Base-by-base conservation (phyloP, 2,888 invertebrate species). In the Ectemnius lituratus region DNA sequence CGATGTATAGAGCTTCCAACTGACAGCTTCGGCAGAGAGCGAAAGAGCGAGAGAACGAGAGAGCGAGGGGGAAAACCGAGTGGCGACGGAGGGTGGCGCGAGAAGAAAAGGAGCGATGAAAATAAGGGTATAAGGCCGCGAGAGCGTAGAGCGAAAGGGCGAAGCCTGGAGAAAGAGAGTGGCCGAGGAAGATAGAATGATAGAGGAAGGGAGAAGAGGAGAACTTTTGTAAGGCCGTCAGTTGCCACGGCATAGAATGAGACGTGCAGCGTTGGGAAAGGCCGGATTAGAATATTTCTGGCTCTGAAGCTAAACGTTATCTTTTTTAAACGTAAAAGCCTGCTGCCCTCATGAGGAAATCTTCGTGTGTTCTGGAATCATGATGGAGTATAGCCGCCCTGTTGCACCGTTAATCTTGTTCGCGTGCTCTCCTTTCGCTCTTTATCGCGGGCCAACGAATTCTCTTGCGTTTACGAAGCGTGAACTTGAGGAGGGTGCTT, bases 151-250 rank as follows among this genome's bases (percentile, higher is more conserved):
- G 16, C 16, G 66, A 52, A 37, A 62, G 62, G 28, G 61, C 20
- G 27, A 28, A 23, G 23, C 23, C 23, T 23, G 23, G 6, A 37
- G 62, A 67, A 52, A 67, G 46, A 46, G 20, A 57, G 45, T 46
- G 37, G 20, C 27, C 67, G 56, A 47, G 58, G 58, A 57, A 37
- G n/a, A 20, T 4, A 49, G 11, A 13, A 52, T n/a, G 57, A 23
- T 49, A 56, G n/a, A n/a, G 18, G 52, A 49, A 61, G 18, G 6
- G 58, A 28, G 56, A 58, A 64, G 57, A 52, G 63, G 63, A 70
- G 68, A 80, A 88, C 86, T 89, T 89, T 89, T 88, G 89, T 86
- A 76, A 73, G 75, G 80, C 77, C 84, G 85, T 88, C 89, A 89
- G 88, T 88, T 88, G 88, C 81, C 80, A 80, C 69, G 76, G 70